Base-by-base conservation (phyloP, 2,888 invertebrate genomes). In the Metopia argyrocephala region DNA sequence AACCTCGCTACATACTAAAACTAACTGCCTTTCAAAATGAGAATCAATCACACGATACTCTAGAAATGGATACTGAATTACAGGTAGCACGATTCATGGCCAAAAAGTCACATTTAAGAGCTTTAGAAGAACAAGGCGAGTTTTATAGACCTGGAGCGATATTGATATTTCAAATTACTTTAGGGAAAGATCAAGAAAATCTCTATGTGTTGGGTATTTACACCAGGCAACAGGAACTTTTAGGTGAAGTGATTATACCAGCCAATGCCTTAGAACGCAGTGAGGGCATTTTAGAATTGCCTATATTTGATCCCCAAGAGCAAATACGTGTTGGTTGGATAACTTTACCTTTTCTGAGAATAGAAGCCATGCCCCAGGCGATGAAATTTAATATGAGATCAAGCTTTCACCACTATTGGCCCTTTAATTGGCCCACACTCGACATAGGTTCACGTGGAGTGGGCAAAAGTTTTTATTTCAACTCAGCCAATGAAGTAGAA, bases 371-470 rank as follows among this genome's bases (percentile, higher is more conserved):
- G 81, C 83, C 85, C 2, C 83, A 83, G 9, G 84, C 87, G 1
- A 76, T 79, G 93, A 78, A 84, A 4, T 95, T 95, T 91, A 94
- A 94, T 87, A 93, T 97, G 92, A 93, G 94, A 86, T 92, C 94
- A 12, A 95, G 97, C 5, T 97, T 94, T 87, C 93, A 95, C 6
- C 94, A 94, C 84, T 94, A 96, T 88, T 98, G 98, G 98, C 95
- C 96, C 85, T 93, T 94, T 66, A 92, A 94, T 25, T 95, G 96
- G 94, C 94, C 93, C n/a, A 96, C 96, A 0, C 89, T 98, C 74
- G 97, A 98, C 91, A 96, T 98, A 46, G 98, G 98, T 0, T 98
- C 98, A 88, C 92, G 98, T 64, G 99, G 98, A 2, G 92, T 96
- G 68, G 99, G 98, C 28, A 95, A 95, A 71, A 97, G 97, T 83